phyloP scores from a whole-genome alignment of 2,797 vertebrate genomes.

The Heterohyrax brucei region DNA sequence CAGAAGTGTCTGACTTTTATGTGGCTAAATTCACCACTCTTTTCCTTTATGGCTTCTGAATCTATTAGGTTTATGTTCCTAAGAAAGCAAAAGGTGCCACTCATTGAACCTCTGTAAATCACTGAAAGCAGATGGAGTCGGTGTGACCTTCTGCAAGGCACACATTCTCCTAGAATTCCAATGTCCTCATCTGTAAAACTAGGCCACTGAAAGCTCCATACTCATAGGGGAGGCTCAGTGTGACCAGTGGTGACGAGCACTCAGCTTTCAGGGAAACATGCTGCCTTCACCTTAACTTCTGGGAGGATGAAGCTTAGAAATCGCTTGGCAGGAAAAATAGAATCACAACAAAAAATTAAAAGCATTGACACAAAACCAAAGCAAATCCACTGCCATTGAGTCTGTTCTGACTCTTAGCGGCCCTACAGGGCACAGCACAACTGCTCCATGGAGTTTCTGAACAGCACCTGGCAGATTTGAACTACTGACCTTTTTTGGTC shows the following conservation, averaged over 20 bases:
- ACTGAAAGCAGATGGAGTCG: neutral
- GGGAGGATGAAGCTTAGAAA: conserved; percentile 16
- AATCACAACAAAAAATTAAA: conserved; percentile 26
- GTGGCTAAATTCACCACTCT: conserved; percentile 47
- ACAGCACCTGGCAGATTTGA: too few species aligned
- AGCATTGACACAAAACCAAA: neutral
- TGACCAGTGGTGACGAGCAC: neutral
- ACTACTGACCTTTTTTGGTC: too few species aligned
- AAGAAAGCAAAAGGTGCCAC: conserved; percentile 47
- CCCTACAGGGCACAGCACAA: too few species aligned
- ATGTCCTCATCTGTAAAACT: conserved; percentile 33
- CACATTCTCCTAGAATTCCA: conserved; percentile 16
- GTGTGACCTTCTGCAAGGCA: neutral
- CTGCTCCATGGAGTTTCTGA: too few species aligned
- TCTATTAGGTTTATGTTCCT: conserved; percentile 48
- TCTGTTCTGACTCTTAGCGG: too few species aligned
- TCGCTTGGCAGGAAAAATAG: neutral
- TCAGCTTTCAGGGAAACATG: neutral
- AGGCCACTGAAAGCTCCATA: conserved; percentile 7
- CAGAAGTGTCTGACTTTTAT: conserved; percentile 29
- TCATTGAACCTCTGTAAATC: conserved; percentile 36
- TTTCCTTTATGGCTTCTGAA: conserved; percentile 52
- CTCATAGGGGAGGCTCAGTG: neutral
- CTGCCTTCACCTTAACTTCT: neutral
- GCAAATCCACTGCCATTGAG: too few species aligned